Base-by-base conservation (phyloP, 2,113 vertebrate genomes). In the Lutjanus erythropterus region DNA sequence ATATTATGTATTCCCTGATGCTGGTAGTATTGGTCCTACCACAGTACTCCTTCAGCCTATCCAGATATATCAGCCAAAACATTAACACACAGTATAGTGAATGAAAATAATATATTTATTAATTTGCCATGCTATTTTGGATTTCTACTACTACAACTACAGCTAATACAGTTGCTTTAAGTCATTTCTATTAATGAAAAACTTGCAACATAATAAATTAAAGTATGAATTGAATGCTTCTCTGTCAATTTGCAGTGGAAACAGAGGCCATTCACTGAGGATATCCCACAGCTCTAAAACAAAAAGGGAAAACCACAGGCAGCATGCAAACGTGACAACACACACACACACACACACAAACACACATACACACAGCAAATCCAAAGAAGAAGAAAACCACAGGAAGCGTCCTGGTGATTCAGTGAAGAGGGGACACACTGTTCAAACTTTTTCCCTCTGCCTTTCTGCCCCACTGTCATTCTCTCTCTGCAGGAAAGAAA, bases 351-450 rank as follows among this genome's bases (percentile, higher is more conserved):
- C 52, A 50, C 7, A 49, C n/a, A 41, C 4, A 50, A n/a, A 65
- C 6, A 66, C 7, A 35, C 25, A 41, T 25, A 35, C 33, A 59
- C 9, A 71, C 25, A 73, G 27, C 3, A 18, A 18, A 49, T 62
- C 41, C 25, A 53, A 68, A 81, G 27, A 31, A 35, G 9, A 79
- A 65, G 53, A 60, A 79, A 83, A 74, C 67, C 67, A 68, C 53
- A 71, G 68, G 67, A 80, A 84, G 75, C 0, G 8, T 73, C 78
- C 59, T 83, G 80, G 56, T 59, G 60, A 72, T 71, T 84, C 49
- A 64, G 31, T 83, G 42, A 80, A 78, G 76, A 80, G 23, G 12
- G 56, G 44, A 66, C 73, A 55, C 56, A 56, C 29, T 68, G 74
- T 71, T 88, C 47, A 82, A 68, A 83, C 65, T 58, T 80, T 53